phyloP scores from a whole-genome alignment of 2,797 vertebrate species.

The Periparus ater region DNA sequence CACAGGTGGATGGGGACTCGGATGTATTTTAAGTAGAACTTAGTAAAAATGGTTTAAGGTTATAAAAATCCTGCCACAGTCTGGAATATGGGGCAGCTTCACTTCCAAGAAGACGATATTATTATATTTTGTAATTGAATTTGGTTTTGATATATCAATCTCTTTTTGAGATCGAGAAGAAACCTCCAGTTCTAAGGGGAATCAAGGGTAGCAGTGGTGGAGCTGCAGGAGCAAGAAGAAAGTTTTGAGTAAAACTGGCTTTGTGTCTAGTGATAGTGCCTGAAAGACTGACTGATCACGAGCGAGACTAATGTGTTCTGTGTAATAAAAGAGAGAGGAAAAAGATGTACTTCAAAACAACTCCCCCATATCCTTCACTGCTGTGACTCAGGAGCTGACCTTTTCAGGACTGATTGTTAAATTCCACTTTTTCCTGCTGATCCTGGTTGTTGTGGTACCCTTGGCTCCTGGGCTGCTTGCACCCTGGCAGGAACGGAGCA shows the following conservation, averaged over 20 bases:
- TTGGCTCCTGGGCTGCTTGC: not conserved
- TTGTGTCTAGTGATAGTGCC: slow-evolving; percentile 28
- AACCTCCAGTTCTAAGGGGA: slow-evolving; percentile 72
- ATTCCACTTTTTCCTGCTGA: not conserved
- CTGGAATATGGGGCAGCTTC: slow-evolving; percentile 58
- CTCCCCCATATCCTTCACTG: not conserved
- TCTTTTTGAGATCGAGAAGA: slow-evolving; percentile 71
- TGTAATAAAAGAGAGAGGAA: not conserved
- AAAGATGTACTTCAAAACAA: not conserved
- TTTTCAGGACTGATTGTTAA: not conserved
- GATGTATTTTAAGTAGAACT: slow-evolving; percentile 5
- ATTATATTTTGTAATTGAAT: slow-evolving; percentile 64
- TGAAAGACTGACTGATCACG: slow-evolving; percentile 37
- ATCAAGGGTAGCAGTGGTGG: slow-evolving; percentile 54
- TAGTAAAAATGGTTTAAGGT: slow-evolving; percentile 26
- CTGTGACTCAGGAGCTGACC: not conserved
- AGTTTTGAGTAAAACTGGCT: not conserved
- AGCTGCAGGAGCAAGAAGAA: slow-evolving; percentile 36
- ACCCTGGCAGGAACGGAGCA: not conserved
- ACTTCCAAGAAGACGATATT: slow-evolving; percentile 72
- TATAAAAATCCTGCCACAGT: slow-evolving; percentile 40
- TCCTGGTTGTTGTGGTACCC: not conserved
- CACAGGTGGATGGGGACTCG: not conserved
- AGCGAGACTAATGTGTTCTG: not conserved
- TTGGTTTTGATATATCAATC: slow-evolving; percentile 68